These are phyloP conservation scores for Bubo blakistoni DNA, from an alignment of 2,113 vertebrate genomes.

Conservation along the genomic window DNA sequence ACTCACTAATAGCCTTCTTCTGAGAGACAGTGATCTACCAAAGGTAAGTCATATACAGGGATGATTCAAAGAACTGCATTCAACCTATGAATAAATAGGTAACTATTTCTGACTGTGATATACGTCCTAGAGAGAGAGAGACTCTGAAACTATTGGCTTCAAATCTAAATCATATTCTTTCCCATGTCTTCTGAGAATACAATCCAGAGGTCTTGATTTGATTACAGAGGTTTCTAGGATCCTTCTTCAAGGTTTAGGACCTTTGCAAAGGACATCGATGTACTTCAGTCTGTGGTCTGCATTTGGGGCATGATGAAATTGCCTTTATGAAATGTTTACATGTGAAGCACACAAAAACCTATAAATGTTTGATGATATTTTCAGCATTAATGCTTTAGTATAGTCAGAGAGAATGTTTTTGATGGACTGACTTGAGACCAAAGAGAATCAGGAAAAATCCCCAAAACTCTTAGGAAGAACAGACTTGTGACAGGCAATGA, in stretches of 20 bases:
- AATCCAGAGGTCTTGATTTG: not conserved
- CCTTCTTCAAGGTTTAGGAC: not conserved
- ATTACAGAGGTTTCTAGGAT: not conserved
- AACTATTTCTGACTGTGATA: not conserved
- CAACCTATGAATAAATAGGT: not conserved
- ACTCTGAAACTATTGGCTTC: not conserved
- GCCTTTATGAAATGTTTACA: not conserved
- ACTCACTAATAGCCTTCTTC: not conserved
- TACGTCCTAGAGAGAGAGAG: not conserved
- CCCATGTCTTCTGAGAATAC: not conserved
- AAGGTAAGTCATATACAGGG: not conserved
- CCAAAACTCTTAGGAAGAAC: not conserved
- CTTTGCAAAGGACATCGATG: not conserved
- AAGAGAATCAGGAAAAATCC: not conserved
- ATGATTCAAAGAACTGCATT: not conserved
- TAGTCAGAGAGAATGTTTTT: not conserved
- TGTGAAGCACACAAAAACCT: not conserved
- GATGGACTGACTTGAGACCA: not conserved
- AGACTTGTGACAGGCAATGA: not conserved
- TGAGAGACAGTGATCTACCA: not conserved
- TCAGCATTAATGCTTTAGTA: not conserved
- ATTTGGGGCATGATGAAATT: not conserved
- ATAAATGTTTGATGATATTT: not conserved
- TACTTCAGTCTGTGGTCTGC: not conserved
- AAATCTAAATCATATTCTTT: not conserved